Conservation (phyloP, 2,888 invertebrate species). For the Digitonthophagus gazella region DNA sequence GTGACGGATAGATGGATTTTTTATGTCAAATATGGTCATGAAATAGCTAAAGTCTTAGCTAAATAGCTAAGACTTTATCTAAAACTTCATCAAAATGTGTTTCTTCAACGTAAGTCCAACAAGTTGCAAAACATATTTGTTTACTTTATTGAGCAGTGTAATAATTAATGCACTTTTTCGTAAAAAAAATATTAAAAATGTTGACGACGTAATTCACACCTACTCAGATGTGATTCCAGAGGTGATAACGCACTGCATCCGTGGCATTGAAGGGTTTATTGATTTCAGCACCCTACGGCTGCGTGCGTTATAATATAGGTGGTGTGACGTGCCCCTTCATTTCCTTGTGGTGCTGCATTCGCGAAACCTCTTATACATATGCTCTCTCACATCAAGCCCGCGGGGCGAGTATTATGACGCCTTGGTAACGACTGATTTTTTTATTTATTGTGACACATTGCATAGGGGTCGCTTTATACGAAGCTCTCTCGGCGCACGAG, state of each 20-base stretch:
- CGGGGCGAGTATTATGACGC: constrained; percentile 38
- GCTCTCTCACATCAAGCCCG: constrained; percentile 34
- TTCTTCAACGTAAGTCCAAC: too few species aligned
- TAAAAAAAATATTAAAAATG: background rate
- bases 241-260: constrained; percentile 33
- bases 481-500: constrained; percentile 19
- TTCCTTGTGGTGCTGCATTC: constrained; percentile 29
- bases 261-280: constrained; percentile 36
- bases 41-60: too few species aligned
- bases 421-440: constrained; percentile 38
- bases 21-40: too few species aligned
- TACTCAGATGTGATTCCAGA: constrained; percentile 18
- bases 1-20: too few species aligned
- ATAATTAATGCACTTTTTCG: too few species aligned
- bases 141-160: too few species aligned
- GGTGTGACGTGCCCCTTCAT: constrained; percentile 26
- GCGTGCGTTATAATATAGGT: constrained; percentile 31
- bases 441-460: constrained; percentile 35
- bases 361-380: constrained; percentile 38
- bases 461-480: constrained; percentile 31
- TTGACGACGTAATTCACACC: background rate
- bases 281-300: constrained; percentile 37
- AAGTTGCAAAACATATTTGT: too few species aligned
- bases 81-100: too few species aligned
- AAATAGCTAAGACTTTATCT: too few species aligned